phyloP scores from a whole-genome alignment of 2,113 vertebrate genomes.

The Leptocoma aspasia region DNA sequence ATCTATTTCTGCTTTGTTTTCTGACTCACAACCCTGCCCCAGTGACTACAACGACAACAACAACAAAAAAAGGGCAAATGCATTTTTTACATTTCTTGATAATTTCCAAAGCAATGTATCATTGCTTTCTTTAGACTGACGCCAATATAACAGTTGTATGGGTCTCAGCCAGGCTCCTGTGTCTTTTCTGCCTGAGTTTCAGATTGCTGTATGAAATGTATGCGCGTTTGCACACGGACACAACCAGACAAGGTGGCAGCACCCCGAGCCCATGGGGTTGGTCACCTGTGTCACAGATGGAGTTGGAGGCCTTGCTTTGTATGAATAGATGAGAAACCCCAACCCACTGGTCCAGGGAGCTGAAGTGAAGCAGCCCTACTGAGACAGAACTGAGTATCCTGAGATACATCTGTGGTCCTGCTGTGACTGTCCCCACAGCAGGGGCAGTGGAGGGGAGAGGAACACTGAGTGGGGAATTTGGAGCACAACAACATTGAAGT shows the following conservation, averaged over 20 bases:
- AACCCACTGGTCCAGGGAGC: background rate
- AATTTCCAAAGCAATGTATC: conserved; percentile 69
- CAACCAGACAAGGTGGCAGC: background rate
- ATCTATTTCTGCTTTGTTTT: conserved; percentile 64
- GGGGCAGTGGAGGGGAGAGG: background rate
- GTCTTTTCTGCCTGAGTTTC: conserved; percentile 70
- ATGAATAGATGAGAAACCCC: background rate
- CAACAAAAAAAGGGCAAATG: conserved; percentile 68
- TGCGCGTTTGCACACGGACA: conserved; percentile 34
- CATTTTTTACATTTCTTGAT: conserved; percentile 74
- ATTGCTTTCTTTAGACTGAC: conserved; percentile 68
- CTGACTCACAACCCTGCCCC: conserved; percentile 49
- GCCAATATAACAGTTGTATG: conserved; percentile 64
- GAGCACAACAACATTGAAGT: background rate
- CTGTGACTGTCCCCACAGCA: background rate
- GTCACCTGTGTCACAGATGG: background rate
- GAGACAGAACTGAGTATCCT: background rate
- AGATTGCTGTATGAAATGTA: conserved; percentile 38
- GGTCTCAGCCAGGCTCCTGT: conserved; percentile 72
- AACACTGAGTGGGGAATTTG: background rate
- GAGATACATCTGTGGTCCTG: background rate
- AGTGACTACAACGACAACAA: conserved; percentile 34
- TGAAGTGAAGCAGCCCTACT: background rate
- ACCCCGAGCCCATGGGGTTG: background rate
- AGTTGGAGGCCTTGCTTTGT: background rate